Evolutionary conservation across 2,888 invertebrate genomes (phyloP).

Genomic region (Callyntrura sp.): DNA sequence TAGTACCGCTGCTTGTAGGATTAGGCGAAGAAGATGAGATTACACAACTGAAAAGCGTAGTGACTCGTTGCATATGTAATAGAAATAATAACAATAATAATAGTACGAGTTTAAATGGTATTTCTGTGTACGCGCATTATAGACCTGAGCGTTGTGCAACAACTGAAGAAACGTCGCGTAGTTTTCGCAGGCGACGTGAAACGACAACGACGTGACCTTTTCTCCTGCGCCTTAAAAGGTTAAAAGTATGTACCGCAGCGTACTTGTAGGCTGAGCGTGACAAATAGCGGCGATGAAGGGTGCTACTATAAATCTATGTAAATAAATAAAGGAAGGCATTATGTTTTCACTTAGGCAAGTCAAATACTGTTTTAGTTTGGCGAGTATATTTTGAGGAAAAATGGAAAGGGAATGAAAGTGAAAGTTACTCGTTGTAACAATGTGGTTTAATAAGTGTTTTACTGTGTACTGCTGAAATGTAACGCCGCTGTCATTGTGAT

Average conservation of each 20-base stretch:
- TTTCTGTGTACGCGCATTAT: background rate
- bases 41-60: background rate
- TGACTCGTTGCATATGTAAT: background rate
- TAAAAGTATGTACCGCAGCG: background rate
- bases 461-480: background rate
- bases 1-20: background rate
- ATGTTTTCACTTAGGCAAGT: conserved; percentile 32
- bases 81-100: background rate
- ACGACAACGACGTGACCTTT: conserved; percentile 4
- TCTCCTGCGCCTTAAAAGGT: background rate
- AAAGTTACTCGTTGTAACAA: conserved; percentile 19
- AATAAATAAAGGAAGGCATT: background rate
- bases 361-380: background rate
- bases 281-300: background rate
- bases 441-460: conserved; percentile 8
- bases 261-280: background rate
- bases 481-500: background rate
- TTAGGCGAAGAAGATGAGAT: background rate
- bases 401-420: conserved; percentile 14
- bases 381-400: background rate
- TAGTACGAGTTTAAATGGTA: background rate
- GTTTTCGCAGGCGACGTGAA: background rate
- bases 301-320: background rate
- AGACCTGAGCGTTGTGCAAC: background rate
- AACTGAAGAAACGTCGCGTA: background rate